Base-by-base conservation (phyloP, 2,888 invertebrate genomes). In the Lamellibrachia satsuma region DNA sequence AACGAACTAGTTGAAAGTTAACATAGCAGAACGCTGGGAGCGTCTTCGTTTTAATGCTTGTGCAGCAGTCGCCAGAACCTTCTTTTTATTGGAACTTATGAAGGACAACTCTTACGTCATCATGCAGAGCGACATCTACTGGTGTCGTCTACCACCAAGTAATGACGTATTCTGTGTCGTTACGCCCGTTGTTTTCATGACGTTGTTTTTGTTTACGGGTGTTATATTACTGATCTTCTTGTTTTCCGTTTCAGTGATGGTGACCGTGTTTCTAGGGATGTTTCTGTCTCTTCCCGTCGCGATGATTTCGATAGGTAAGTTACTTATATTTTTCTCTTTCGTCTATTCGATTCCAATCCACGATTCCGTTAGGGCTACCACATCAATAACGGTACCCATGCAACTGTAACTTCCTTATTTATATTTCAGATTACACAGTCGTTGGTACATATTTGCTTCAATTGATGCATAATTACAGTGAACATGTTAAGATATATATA, bases 271-370 rank as follows among this genome's bases (percentile, higher is more conserved):
- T 52, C 95, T 95, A 9, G 95, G 95, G 8, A 92, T 95, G 3
- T 94, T 94, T 3, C 94, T 95, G 93, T 94, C 94, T 2, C 90
- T 95, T 22, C 95, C 95, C 7, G 94, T 95, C 3, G 94, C 95
- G n/a, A 95, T 95, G 95, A 94, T 95, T 8, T 95, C 95, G 52
- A 94, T 95, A 52, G 95, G 95, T 95, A 94, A 92, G 95, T 93
- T 75, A 75, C 75, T 75, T n/a, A 22, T 75, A 22, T 1, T 2
- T 22, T 75, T 22, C 22, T 75, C 3, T 75, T 9, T 55, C 55
- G 9, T 3, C 8, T 55, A 55, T 75, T 22, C 75, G 22, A 22
- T 22, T 4, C 22, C 75, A n/a, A 4, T 75, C 15, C 75, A 6
- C n/a, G 15, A 75, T 11, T 75, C 75, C 75, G 55, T 75, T 22